Base-by-base conservation (phyloP, 2,797 vertebrate genomes). In the Sphenopsis melanotis region DNA sequence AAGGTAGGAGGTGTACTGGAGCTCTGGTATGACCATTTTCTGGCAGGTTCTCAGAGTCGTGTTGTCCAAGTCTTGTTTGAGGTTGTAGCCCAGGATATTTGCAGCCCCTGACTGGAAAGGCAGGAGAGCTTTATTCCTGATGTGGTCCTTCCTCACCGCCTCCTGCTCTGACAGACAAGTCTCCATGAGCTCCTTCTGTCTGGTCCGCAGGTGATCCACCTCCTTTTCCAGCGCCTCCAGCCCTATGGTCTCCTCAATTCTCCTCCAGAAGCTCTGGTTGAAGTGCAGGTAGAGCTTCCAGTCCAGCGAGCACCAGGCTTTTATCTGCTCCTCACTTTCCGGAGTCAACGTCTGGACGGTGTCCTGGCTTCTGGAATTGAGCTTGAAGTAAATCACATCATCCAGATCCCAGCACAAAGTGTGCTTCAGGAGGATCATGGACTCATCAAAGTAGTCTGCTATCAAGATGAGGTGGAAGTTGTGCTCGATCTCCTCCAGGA, bases 381-480 rank as follows among this genome's bases (percentile, higher is more conserved):
- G 94, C 81, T 96, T 98, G 71, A 99, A 99, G 78, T 98, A 98
- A 79, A 98, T 92, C 12, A 99, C 97, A 1, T 99, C 98, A 26
- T 99, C 98, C 77, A 99, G 93, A 15, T 96, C 97, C 99, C 99
- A 99, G 97, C 98, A 98, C 83, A 99, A 98, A 19, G 65, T 13
- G 2, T 95, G 97, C 91, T 96, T 98, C 61, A 99, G 95, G 95
- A 99, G 96, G 89, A 99, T 96, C 98, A 99, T 97, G 15, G 99
- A 99, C 97, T 99, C 99, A 16, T 99, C 98, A 22, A 99, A 99
- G 95, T 99, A 98, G 29, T 99, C 99, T 0, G 98, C 97, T 55
- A 99, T 98, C 49, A 99, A 96, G 78, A 99, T 96, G 42, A 99
- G 98, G 36, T 98, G 95, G 95, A 99, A 99, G 56, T 98, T 97